These are phyloP conservation scores for Chloroclystis v-ata DNA, from an alignment of 2,888 invertebrate species.

Conservation along the genomic window DNA sequence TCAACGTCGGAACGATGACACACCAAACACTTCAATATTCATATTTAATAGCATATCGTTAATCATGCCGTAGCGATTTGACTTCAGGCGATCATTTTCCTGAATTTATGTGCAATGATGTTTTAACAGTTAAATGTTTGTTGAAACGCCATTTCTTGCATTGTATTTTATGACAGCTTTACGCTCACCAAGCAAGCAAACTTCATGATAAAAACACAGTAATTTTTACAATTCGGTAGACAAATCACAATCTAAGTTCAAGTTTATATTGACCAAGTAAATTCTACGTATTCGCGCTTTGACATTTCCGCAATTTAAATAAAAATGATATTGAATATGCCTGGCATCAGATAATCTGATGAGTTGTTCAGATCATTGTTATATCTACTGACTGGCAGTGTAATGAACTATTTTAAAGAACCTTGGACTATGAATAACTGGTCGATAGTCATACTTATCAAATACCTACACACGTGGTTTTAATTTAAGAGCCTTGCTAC, in stretches of 20 bases:
- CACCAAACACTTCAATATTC: conserved; percentile 8
- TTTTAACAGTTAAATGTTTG: too few relatives aligned
- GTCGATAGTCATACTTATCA: conserved; percentile 4
- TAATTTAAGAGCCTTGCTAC: too few relatives aligned
- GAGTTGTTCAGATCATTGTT: conserved; percentile 6
- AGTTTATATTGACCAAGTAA: conserved; percentile 16
- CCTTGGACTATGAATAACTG: conserved; percentile 9
- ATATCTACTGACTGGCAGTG: conserved; percentile 4
- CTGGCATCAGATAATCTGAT: background rate
- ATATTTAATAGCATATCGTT: conserved; percentile 1
- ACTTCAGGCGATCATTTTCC: background rate
- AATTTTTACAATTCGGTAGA: background rate
- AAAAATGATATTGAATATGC: background rate
- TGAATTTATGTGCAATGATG: too few relatives aligned
- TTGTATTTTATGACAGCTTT: too few relatives aligned
- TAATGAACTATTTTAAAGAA: background rate
- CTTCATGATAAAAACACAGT: too few relatives aligned
- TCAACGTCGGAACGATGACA: conserved; percentile 7
- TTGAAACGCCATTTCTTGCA: too few relatives aligned
- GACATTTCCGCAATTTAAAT: background rate
- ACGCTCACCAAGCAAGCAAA: too few relatives aligned
- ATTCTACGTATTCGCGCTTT: background rate
- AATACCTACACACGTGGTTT: conserved; percentile 2
- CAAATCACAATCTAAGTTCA: background rate
- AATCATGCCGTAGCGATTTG: background rate